Evolutionary conservation across 1,140 invertebrate species (phyloP).

Genomic region (Nephila pilipes): DNA sequence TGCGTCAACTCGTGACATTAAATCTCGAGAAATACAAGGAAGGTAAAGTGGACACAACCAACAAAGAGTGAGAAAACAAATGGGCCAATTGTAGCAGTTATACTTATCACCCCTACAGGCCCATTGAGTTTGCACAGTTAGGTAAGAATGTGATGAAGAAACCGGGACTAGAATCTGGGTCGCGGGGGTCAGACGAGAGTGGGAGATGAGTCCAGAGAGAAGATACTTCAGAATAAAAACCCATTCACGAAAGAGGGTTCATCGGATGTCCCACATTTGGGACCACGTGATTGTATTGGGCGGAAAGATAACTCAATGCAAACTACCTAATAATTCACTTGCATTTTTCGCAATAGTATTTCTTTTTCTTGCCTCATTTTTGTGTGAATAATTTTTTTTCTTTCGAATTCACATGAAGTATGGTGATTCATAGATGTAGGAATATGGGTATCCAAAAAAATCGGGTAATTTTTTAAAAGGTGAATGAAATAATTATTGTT

Average conservation of each 20-base stretch:
- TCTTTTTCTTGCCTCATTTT: neutral
- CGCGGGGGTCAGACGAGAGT: conserved; percentile 38
- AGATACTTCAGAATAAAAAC: neutral
- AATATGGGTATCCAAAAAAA: too few species aligned
- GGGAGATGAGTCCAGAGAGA: conserved; percentile 38
- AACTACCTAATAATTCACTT: neutral
- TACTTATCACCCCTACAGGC: neutral
- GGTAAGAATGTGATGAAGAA: conserved; percentile 34
- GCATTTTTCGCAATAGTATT: neutral
- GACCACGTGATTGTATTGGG: neutral
- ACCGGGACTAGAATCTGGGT: conserved; percentile 42
- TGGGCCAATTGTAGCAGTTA: conserved; percentile 24
- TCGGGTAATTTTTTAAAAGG: too few species aligned
- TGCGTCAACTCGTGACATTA: neutral
- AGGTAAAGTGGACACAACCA: neutral
- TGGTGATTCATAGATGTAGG: neutral
- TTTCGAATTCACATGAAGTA: neutral
- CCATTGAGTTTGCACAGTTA: neutral
- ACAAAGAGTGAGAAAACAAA: neutral
- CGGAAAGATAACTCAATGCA: neutral
- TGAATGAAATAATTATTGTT: too few species aligned
- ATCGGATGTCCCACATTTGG: conserved; percentile 1
- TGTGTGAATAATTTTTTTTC: neutral
- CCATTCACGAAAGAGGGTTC: neutral
- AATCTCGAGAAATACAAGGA: neutral